A percentile compares a stretch with the other conserved stretches of the same genome.
Conservation (phyloP, 2,888 invertebrate species). For the Octodonta nipae region DNA sequence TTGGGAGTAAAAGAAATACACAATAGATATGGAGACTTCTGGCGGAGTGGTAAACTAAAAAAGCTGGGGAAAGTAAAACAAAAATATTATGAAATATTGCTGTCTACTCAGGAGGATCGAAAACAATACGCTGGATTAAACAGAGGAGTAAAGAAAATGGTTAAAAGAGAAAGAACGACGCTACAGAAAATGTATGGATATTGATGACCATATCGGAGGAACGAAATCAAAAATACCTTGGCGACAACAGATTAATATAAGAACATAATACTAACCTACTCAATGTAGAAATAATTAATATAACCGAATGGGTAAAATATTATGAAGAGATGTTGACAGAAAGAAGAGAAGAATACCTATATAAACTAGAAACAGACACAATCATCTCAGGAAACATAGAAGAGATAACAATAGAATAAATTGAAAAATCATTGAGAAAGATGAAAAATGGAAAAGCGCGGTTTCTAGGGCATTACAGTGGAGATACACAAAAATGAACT, state of each 20-base stretch:
- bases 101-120: slow-evolving; percentile 1
- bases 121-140: slow-evolving; percentile 1
- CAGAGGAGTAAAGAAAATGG: slow-evolving; percentile 1
- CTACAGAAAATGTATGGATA: not conserved
- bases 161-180: not conserved
- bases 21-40: not conserved
- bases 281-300: too few relatives aligned
- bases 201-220: not conserved
- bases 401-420: slow-evolving; percentile 1
- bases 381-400: not conserved
- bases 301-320: too few relatives aligned
- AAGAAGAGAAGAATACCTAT: not conserved
- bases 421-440: too few relatives aligned
- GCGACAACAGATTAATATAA: not conserved
- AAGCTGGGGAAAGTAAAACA: not conserved
- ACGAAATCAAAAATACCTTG: not conserved
- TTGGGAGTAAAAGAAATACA: not conserved
- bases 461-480: not conserved
- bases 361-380: not conserved
- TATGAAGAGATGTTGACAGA: too few relatives aligned
- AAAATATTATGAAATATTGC: too few relatives aligned
- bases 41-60: not conserved
- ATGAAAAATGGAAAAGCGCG: not conserved
- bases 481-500: not conserved
- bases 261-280: not conserved